A percentile compares a stretch with the other conserved stretches of the same genome.
Conservation (phyloP, 2,888 invertebrate species). For the Salpingus planirostris region DNA sequence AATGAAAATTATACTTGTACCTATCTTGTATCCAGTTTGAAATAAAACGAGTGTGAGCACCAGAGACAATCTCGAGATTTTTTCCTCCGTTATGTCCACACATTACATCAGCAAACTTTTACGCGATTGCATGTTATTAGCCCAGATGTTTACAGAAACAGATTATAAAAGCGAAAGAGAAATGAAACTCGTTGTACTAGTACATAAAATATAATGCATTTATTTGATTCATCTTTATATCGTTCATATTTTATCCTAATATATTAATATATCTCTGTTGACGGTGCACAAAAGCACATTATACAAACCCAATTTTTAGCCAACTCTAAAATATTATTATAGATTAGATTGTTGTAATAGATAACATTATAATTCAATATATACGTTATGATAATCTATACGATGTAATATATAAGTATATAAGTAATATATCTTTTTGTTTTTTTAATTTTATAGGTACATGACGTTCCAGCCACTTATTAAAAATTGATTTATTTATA, state of each 20-base stretch:
- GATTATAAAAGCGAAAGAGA: background rate
- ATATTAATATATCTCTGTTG: conserved; percentile 32
- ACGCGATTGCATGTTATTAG: background rate
- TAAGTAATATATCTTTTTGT: conserved; percentile 14
- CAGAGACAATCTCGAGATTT: background rate
- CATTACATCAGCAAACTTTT: too few relatives aligned
- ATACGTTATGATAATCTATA: conserved; percentile 32
- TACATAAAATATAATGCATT: conserved; percentile 43
- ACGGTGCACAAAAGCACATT: conserved; percentile 25
- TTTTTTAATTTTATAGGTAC: conserved; percentile 34
- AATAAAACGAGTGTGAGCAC: background rate
- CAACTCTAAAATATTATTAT: conserved; percentile 24
- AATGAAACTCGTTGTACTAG: conserved; percentile 26
- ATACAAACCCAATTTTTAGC: conserved; percentile 31
- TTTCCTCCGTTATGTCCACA: too few relatives aligned
- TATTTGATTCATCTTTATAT: conserved; percentile 32
- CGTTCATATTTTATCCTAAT: conserved; percentile 15
- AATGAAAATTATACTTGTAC: background rate
- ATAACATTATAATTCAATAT: conserved; percentile 36
- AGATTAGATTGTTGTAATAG: conserved; percentile 38
- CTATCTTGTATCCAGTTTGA: background rate
- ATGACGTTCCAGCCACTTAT: conserved; percentile 36
- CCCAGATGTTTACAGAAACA: background rate
- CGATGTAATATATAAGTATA: conserved; percentile 16
- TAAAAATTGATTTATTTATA: conserved; percentile 30